Percentiles rank a stretch among this genome's conserved stretches.
Conservation (phyloP, 2,113 vertebrate species). For the Nerophis lumbriciformis region DNA sequence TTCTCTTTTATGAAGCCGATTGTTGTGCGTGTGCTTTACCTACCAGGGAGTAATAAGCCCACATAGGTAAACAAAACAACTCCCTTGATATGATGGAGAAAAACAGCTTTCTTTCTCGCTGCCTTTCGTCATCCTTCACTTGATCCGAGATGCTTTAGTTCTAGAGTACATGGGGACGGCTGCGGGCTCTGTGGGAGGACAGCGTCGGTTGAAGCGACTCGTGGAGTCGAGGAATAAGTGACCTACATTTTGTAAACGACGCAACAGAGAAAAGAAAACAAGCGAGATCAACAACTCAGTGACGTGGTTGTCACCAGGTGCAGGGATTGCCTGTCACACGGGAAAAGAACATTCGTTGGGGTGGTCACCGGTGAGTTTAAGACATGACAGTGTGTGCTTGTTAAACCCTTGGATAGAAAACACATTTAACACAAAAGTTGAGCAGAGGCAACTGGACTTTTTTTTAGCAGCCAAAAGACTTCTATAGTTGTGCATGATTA, state of each 20-base stretch:
- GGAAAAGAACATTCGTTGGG: background rate
- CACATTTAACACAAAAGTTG: too few species aligned
- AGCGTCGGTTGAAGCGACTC: conserved; percentile 19
- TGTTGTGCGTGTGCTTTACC: conserved; percentile 31
- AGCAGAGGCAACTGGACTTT: too few species aligned
- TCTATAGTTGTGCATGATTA: too few species aligned
- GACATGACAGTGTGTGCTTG: too few species aligned
- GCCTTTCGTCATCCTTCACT: conserved; percentile 54
- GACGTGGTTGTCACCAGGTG: conserved; percentile 3
- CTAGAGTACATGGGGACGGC: conserved; percentile 19
- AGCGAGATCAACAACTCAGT: background rate
- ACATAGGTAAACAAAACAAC: conserved; percentile 61
- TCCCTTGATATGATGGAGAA: conserved; percentile 42
- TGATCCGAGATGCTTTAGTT: conserved; percentile 48
- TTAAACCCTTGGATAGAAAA: too few species aligned
- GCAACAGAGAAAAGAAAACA: background rate
- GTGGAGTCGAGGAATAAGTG: conserved; percentile 40
- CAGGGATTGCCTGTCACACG: background rate
- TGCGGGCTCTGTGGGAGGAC: conserved; percentile 43
- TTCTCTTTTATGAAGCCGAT: conserved; percentile 20
- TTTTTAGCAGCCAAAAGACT: too few species aligned
- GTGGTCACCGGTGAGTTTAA: background rate
- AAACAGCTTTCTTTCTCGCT: conserved; percentile 37
- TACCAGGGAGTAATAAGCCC: conserved; percentile 45
- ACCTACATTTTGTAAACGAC: conserved; percentile 40